Conservation (phyloP, 2,888 invertebrate genomes). For the Melitaea athalia region DNA sequence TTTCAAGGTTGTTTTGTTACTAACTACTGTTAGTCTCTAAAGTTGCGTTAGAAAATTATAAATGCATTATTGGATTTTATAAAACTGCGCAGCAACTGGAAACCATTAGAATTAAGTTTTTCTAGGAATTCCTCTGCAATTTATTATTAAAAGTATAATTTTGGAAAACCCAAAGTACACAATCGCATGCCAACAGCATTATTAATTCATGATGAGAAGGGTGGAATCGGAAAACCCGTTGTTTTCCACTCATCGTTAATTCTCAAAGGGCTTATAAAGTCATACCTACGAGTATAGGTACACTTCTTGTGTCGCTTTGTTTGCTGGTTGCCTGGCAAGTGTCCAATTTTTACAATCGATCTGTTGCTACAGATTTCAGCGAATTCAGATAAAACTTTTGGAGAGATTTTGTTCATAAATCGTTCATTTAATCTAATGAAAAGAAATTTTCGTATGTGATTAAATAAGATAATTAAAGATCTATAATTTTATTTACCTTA, state of each 20-base stretch:
- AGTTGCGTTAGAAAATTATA: not conserved
- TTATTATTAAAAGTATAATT: constrained; percentile 14
- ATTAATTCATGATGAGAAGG: constrained; percentile 32
- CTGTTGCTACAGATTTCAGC: constrained; percentile 53
- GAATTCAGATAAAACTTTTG: constrained; percentile 53
- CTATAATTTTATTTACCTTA: too few species aligned
- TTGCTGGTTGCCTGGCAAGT: constrained; percentile 45
- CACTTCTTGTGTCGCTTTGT: constrained; percentile 30
- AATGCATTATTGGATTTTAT: not conserved
- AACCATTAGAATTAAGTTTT: not conserved
- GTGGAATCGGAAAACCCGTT: constrained; percentile 38
- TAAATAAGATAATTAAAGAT: not conserved
- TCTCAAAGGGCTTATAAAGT: constrained; percentile 43
- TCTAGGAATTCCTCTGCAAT: constrained; percentile 15
- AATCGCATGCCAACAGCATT: constrained; percentile 36
- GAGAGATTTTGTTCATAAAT: constrained; percentile 42
- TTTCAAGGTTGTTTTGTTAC: not conserved
- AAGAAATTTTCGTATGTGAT: not conserved
- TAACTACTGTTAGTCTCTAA: not conserved
- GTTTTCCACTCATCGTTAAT: constrained; percentile 38
- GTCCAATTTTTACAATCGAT: constrained; percentile 55
- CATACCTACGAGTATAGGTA: constrained; percentile 19
- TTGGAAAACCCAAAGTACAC: constrained; percentile 38
- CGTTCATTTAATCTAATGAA: constrained; percentile 16
- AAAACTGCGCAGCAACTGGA: not conserved